These are phyloP conservation scores for Stenchaetothrips biformis DNA, from an alignment of 2,888 invertebrate genomes.

Conservation along the genomic window DNA sequence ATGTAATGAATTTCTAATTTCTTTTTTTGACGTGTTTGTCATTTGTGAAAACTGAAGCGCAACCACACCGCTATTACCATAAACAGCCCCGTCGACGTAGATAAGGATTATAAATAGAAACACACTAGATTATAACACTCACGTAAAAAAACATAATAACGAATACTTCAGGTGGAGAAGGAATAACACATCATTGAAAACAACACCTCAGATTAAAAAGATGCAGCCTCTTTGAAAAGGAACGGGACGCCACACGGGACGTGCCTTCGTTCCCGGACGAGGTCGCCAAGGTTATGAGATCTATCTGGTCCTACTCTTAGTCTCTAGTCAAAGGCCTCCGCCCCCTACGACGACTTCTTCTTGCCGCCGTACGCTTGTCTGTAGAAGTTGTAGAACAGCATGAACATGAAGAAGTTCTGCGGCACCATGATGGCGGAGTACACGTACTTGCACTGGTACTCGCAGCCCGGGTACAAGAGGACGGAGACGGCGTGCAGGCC, in stretches of 20 bases:
- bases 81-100: too few relatives aligned
- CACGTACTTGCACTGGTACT: constrained; percentile 8
- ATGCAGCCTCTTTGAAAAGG: too few relatives aligned
- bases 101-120: too few relatives aligned
- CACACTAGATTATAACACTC: too few relatives aligned
- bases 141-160: too few relatives aligned
- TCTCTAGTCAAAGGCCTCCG: not conserved
- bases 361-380: constrained; percentile 52
- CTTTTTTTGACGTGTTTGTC: too few relatives aligned
- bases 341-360: not conserved
- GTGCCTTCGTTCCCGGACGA: not conserved
- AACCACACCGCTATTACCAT: too few relatives aligned
- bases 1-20: too few relatives aligned
- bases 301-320: not conserved
- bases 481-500: constrained; percentile 3
- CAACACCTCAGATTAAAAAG: too few relatives aligned
- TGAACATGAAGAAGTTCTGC: constrained; percentile 61
- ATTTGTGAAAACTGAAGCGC: too few relatives aligned
- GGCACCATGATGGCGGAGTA: constrained; percentile 53
- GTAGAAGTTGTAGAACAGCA: constrained; percentile 64
- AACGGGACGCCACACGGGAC: not conserved
- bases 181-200: too few relatives aligned
- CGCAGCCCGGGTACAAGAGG: not conserved
- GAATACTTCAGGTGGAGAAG: too few relatives aligned
- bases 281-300: not conserved